phyloP scores from a whole-genome alignment of 2,113 vertebrate species.

The Odobenus rosmarus region DNA sequence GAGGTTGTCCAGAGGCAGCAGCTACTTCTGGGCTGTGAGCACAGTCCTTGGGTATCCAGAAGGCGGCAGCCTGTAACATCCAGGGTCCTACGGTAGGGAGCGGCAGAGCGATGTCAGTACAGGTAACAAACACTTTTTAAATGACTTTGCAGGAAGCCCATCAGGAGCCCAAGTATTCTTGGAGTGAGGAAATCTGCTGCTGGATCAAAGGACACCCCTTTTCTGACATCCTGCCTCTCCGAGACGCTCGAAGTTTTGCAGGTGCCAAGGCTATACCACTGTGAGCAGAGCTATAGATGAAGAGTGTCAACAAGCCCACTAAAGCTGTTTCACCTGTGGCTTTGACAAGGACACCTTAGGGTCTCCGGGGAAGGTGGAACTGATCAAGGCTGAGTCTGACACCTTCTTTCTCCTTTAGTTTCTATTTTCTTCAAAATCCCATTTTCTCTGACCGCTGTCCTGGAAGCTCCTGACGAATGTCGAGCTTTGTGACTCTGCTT shows the following conservation, averaged over 20 bases:
- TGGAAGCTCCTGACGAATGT: accelerated
- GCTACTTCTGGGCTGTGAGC: not conserved
- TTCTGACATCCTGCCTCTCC: not conserved
- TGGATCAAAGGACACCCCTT: not conserved
- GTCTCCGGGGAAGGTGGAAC: accelerated
- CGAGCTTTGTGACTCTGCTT: accelerated
- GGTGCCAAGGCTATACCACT: not conserved
- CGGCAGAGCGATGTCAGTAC: not conserved
- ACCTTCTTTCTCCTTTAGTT: not conserved
- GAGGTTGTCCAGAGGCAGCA: not conserved
- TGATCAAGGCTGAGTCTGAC: not conserved
- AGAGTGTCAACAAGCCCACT: not conserved
- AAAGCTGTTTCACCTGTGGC: not conserved
- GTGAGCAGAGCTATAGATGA: too few species aligned
- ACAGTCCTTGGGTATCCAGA: not conserved
- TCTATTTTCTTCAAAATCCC: not conserved
- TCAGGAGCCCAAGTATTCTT: not conserved
- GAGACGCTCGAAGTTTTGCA: not conserved
- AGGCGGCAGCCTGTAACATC: not conserved
- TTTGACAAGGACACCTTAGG: not conserved
- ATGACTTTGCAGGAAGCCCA: not conserved
- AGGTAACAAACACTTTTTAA: not conserved
- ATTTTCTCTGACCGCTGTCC: not conserved
- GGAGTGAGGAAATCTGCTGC: not conserved
- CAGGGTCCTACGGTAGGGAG: slow-evolving; percentile 32